Evolutionary conservation across 2,797 vertebrate species (phyloP).

Genomic region (Mormyrus hasselquistii): DNA sequence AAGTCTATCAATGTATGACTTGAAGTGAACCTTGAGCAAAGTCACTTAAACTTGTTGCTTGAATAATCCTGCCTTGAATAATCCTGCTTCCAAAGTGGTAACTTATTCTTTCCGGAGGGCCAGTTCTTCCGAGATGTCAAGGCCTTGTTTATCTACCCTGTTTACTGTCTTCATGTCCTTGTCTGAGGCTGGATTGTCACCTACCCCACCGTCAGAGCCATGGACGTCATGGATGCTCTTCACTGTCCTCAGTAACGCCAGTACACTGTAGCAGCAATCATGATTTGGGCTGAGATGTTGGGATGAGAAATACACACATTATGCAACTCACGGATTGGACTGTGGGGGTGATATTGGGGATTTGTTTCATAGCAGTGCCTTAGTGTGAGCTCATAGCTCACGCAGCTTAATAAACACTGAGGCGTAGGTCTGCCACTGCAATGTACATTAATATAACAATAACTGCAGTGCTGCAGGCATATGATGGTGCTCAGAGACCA

Average conservation of each 20-base stretch:
- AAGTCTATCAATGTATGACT: neutral
- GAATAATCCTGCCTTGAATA: neutral
- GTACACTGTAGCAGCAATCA: neutral
- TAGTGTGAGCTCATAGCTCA: neutral
- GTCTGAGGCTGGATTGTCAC: neutral
- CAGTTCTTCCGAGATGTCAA: neutral
- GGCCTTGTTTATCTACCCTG: neutral
- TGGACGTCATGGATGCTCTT: neutral
- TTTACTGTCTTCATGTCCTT: neutral
- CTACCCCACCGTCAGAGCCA: neutral
- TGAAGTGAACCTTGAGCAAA: neutral
- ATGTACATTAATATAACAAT: neutral
- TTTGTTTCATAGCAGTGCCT: neutral
- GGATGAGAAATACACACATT: neutral
- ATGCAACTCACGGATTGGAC: neutral
- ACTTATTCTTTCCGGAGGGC: neutral
- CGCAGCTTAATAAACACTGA: neutral
- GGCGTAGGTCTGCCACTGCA: neutral
- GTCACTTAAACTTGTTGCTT: neutral
- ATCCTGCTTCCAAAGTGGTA: neutral
- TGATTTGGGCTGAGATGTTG: neutral
- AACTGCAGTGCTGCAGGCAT: neutral
- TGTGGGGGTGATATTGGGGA: conserved; percentile 1
- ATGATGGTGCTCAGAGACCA: neutral
- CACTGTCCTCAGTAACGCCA: neutral